A percentile compares a stretch with the other conserved stretches of the same genome.
These are phyloP conservation scores for Dendrolimus houi DNA, from an alignment of 2,888 invertebrate genomes.

Conservation along the genomic window DNA sequence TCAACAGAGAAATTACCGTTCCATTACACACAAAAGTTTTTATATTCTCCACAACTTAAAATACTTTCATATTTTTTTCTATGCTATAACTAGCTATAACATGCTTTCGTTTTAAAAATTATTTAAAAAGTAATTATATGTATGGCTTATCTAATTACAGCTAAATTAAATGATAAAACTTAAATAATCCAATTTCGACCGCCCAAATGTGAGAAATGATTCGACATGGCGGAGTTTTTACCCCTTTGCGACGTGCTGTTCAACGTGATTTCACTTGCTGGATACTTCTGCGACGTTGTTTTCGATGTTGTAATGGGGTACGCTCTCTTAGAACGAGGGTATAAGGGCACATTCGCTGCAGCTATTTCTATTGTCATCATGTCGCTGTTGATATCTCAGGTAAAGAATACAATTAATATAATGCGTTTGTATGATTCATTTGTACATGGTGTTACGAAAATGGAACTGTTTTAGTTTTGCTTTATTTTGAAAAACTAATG, in stretches of 20 bases:
- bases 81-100: too few relatives aligned
- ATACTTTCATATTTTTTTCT: too few relatives aligned
- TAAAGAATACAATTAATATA: conserved; percentile 16
- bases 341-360: conserved; percentile 79
- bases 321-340: conserved; percentile 83
- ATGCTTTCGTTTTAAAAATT: too few relatives aligned
- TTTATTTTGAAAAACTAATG: neutral
- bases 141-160: neutral
- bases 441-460: too few relatives aligned
- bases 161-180: neutral
- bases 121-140: too few relatives aligned
- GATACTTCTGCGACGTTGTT: conserved; percentile 93
- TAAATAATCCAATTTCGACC: conserved; percentile 16
- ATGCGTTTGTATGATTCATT: too few relatives aligned
- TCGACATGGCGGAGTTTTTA: conserved; percentile 86
- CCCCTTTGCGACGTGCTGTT: conserved; percentile 94
- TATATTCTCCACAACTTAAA: too few relatives aligned
- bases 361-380: conserved; percentile 83
- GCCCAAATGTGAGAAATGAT: conserved; percentile 43
- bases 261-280: conserved; percentile 92
- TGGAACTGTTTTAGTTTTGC: neutral
- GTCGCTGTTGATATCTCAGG: conserved; percentile 86
- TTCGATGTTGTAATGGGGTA: conserved; percentile 92
- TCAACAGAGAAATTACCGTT: too few relatives aligned
- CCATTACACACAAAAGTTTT: too few relatives aligned